Base-by-base conservation (phyloP, 2,797 vertebrate genomes). In the Gambusia yucatana region DNA sequence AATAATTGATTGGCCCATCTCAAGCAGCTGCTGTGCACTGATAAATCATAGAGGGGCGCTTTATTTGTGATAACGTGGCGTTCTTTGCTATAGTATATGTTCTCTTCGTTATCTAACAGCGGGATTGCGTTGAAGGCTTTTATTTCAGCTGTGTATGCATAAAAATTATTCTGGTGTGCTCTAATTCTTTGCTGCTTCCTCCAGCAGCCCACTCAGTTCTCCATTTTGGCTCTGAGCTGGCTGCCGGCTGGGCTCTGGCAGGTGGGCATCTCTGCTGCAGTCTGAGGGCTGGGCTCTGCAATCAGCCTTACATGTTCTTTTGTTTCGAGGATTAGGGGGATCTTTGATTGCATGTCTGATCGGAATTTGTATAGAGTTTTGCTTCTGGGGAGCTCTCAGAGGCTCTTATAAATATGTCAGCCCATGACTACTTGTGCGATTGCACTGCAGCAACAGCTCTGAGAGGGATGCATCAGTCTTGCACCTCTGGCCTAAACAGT, bases 211-310 rank as follows among this genome's bases (percentile, higher is more conserved):
- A 89, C 92, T 83, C 92, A 89, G 84, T 91, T 93, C 91, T 92
- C 94, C 92, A 94, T 94, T 94, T 94, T 92, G 86, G 85, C 82
- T 91, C 70, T 41, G 17, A 74, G 73, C 79, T 70, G 84, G 81
- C 80, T 41, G 87, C 84, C 81, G 74, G 80, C 84, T 83, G 83
- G 77, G 83, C 86, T 91, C 76, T 63, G 73, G 94, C 94, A 94
- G 93, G 94, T 95, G 93, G 93, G 93, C 92, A 93, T 92, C 88
- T 84, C 77, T 93, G 91, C 93, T 93, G 94, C 93, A 94, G 90
- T 92, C 82, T 88, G 73, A 87, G 91, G 91, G 92, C 88, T 91
- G 90, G 92, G 92, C 86, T 91, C 85, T 84, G 63, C 74, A 82
- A 87, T 83, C 87, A 87, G 36, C 80, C 81, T 75, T 84, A 79